A percentile compares a stretch with the other conserved stretches of the same genome.
Conservation (phyloP, 2,888 invertebrate genomes). For the Celastrina argiolus region DNA sequence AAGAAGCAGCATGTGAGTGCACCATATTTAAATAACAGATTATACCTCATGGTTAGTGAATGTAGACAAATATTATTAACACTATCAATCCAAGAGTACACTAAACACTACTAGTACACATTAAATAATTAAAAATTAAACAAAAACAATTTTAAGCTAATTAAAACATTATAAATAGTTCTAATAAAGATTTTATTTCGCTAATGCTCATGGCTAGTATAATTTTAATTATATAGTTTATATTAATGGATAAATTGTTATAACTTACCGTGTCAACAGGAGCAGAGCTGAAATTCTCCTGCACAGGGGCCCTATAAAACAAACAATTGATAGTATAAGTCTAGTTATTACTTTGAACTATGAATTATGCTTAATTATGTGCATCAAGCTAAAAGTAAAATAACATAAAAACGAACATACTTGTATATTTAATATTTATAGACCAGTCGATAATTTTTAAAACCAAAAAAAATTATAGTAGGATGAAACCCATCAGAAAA, state of each 20-base stretch:
- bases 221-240: background rate
- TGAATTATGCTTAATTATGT: background rate
- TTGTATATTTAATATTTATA: no score
- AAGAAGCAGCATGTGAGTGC: background rate
- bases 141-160: background rate
- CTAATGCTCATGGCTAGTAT: no score
- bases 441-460: no score
- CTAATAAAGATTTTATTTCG: no score
- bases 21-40: background rate
- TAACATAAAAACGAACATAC: no score
- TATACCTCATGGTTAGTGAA: no score
- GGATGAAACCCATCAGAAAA: no score
- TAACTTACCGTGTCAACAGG: background rate
- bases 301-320: background rate
- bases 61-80: no score
- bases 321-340: background rate
- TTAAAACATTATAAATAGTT: no score
- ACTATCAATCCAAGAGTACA: no score
- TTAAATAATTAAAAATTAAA: background rate
- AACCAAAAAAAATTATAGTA: no score
- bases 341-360: background rate
- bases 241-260: background rate
- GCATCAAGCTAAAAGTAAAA: background rate
- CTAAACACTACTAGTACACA: background rate
- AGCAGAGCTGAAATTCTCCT: slow-evolving; percentile 1